Base-by-base conservation (phyloP, 2,888 invertebrate species). In the Diarsia rubi region DNA sequence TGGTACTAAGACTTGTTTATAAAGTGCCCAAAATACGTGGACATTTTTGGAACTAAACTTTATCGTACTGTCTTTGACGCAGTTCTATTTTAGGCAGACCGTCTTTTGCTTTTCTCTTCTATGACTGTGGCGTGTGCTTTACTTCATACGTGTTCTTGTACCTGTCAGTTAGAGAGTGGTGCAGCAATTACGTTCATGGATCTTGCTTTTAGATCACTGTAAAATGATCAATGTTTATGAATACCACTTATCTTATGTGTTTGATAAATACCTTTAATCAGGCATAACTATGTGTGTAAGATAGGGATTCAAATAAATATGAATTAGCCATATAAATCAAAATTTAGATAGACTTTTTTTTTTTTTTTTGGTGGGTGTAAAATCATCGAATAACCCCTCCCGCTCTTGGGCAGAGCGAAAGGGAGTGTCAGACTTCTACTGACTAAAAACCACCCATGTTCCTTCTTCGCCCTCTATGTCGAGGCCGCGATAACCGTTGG, bases 1-100 rank as follows among this genome's bases (percentile, higher is more conserved):
- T n/a, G n/a, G 16, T 67, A 45, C 44, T 24, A 62, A 21, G 24
- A 45, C 31, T 81, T 75, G 21, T 81, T 27, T 45, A 37, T 45
- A 21, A 44, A 65, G 24, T 45, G 16, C 21, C 16, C 47, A 37
- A 31, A 27, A 14, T 31, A 60, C 21, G 11, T 42, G 14, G 42
- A 62, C 14, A n/a, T n/a, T 37, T 60, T 37, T 37, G 6, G n/a
- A n/a, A n/a, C 5, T 37, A 21, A 27, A 27, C 52, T 42, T 70
- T 5, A 3, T 21, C 37, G 1, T 42, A 9, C 42, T 52, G 5
- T 16, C 12, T 42, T 27, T 27, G 42, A 52, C 14, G 45, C 6
- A 42, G 16, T 0, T 42, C 12, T 49, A 42, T 42, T 49, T 69
- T 42, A 37, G 27, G 42, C 11, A 19, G 12, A 31, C 11, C 14